These are phyloP conservation scores for Brachionus plicatilis DNA, from an alignment of 1,140 invertebrate species.

Conservation along the genomic window DNA sequence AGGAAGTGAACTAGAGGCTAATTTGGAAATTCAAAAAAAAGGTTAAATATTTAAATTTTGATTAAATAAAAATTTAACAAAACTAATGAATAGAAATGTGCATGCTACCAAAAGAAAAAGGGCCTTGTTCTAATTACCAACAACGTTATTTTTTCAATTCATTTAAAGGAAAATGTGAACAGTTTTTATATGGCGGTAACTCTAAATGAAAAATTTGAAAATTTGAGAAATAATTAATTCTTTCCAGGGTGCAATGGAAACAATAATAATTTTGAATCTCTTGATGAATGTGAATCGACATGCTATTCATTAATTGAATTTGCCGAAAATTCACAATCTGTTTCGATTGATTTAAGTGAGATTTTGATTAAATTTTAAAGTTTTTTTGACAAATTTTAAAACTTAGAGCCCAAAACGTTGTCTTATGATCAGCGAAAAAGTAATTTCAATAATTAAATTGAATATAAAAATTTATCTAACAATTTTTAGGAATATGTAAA, in stretches of 20 bases:
- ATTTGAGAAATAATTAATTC: slow-evolving; percentile 56
- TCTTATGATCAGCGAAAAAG: slow-evolving; percentile 21
- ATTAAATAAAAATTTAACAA: too few species aligned
- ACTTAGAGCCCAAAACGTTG: not conserved
- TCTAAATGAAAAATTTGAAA: slow-evolving; percentile 49
- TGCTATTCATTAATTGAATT: slow-evolving; percentile 56
- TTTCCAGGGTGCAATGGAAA: slow-evolving; percentile 72
- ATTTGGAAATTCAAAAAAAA: slow-evolving; percentile 23
- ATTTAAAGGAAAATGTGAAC: slow-evolving; percentile 46
- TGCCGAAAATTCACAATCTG: not conserved
- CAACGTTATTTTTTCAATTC: slow-evolving; percentile 41
- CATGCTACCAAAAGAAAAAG: slow-evolving; percentile 38
- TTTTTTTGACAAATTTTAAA: not conserved
- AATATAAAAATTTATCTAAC: not conserved
- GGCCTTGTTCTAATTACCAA: slow-evolving; percentile 40
- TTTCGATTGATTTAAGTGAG: not conserved
- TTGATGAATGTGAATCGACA: slow-evolving; percentile 71
- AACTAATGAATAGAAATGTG: slow-evolving; percentile 24
- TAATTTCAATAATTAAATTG: not conserved
- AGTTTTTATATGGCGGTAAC: slow-evolving; percentile 54
- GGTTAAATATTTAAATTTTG: not conserved
- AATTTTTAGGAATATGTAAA: slow-evolving; percentile 9
- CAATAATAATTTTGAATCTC: slow-evolving; percentile 79
- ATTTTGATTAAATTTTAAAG: not conserved
- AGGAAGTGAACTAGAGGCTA: slow-evolving; percentile 18